Conservation (phyloP, 2,888 invertebrate genomes). For the Drosophila subquinaria region DNA sequence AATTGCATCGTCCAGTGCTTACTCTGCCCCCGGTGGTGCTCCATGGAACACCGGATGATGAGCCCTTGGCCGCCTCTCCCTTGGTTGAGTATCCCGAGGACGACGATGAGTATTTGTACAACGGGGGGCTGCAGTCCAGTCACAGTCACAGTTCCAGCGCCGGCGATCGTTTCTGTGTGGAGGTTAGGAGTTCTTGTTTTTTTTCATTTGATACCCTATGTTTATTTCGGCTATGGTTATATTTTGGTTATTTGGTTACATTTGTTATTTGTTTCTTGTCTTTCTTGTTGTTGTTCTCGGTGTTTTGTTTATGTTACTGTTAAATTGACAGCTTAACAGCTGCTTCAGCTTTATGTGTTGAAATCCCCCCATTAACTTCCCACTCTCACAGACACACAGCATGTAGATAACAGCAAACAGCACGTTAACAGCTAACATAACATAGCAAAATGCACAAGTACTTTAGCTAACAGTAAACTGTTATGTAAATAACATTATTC, state of each 20-base stretch:
- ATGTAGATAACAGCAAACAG: constrained; percentile 25
- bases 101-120: constrained; percentile 88
- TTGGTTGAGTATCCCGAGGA: constrained; percentile 96
- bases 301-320: constrained; percentile 43
- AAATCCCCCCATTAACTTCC: constrained; percentile 21
- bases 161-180: constrained; percentile 85
- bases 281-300: constrained; percentile 23
- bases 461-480: constrained; percentile 21
- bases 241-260: constrained; percentile 37
- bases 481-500: constrained; percentile 5
- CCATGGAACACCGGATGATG: constrained; percentile 83
- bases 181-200: constrained; percentile 84
- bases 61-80: constrained; percentile 88
- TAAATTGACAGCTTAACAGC: constrained; percentile 1
- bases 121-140: constrained; percentile 45
- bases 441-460: constrained; percentile 9
- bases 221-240: constrained; percentile 58
- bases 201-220: constrained; percentile 59
- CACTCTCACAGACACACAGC: constrained; percentile 5
- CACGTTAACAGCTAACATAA: constrained; percentile 22
- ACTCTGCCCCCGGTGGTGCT: constrained; percentile 86
- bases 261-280: constrained; percentile 3
- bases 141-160: constrained; percentile 79
- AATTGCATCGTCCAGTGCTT: constrained; percentile 85
- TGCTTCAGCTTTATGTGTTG: constrained; percentile 17